Conservation (phyloP, 2,113 vertebrate species). For the Zosterops borbonicus region DNA sequence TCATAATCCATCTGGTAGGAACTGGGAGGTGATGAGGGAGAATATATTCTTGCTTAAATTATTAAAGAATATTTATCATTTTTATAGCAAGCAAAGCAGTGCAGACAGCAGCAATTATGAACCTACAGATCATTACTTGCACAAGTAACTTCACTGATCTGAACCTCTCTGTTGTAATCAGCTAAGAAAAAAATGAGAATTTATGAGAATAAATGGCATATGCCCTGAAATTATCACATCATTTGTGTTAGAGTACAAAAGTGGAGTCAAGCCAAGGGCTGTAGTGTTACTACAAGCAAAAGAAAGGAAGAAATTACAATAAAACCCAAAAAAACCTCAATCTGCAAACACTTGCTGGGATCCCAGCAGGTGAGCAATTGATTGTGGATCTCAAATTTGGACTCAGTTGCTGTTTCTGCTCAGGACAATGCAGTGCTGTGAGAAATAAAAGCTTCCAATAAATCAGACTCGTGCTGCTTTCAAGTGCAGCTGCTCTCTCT, state of each 20-base stretch:
- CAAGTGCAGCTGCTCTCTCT: neutral
- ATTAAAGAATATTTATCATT: neutral
- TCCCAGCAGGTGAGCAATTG: neutral
- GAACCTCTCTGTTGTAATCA: neutral
- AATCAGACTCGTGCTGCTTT: neutral
- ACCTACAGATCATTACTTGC: neutral
- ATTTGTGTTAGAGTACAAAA: neutral
- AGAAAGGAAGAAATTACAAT: neutral
- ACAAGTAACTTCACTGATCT: neutral
- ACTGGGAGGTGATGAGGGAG: neutral
- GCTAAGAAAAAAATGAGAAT: neutral
- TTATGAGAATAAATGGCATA: neutral
- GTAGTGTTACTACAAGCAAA: neutral
- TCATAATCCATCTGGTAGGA: slow-evolving; percentile 3
- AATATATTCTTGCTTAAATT: neutral
- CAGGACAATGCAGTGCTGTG: neutral
- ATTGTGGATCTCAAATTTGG: neutral
- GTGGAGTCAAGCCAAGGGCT: neutral
- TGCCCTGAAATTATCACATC: neutral
- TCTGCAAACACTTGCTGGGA: neutral
- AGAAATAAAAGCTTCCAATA: neutral
- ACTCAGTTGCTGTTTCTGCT: neutral
- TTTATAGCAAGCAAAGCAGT: neutral
- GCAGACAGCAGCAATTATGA: neutral
- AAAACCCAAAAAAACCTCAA: neutral